Base-by-base conservation (phyloP, 1,140 invertebrate species). In the Heliconius hewitsoni region DNA sequence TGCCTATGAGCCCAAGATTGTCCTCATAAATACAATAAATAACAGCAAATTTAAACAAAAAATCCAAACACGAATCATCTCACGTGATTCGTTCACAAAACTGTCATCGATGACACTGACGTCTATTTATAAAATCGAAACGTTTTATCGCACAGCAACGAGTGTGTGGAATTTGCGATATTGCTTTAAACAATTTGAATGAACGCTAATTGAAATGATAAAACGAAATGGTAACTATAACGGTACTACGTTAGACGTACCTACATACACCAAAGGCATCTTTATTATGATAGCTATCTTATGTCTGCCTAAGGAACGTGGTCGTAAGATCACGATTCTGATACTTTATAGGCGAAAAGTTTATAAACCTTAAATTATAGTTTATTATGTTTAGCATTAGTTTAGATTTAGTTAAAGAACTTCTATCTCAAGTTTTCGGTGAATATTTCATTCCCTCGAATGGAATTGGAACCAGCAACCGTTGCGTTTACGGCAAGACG, bases 91-190 rank as follows among this genome's bases (percentile, higher is more conserved):
- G 55, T 23, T 76, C 66, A 55, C 79, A 60, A 80, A 79, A 80
- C 66, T 74, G 57, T 55, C 79, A 71, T 71, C 60, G 19, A 76
- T 71, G 74, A 74, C 75, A 34, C 42, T 27, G 37, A 60, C n/a
- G n/a, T 81, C 76, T 77, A 77, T 81, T 77, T 77, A 77, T 81
- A 77, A 77, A 74, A 57, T 8, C 34, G 52, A 77, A 77, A 71
- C 57, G 2, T 66, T 81, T 81, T 74, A 70, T 77, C 79, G 77
- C 42, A 71, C 37, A 71, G 13, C 42, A 55, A 37, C 30, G 71
- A 8, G n/a, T 19, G 42, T 23, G 13, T 23, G 76, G 74, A 77
- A 72, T 77, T 77, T 23, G 71, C 46, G 27, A 76, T 76, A 76
- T 23, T 37, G 73, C 73, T n/a, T 76, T 74, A 30, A 52, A 50